These are phyloP conservation scores for Ophthalmolycus amberensis DNA, from an alignment of 2,113 vertebrate species.

Conservation along the genomic window DNA sequence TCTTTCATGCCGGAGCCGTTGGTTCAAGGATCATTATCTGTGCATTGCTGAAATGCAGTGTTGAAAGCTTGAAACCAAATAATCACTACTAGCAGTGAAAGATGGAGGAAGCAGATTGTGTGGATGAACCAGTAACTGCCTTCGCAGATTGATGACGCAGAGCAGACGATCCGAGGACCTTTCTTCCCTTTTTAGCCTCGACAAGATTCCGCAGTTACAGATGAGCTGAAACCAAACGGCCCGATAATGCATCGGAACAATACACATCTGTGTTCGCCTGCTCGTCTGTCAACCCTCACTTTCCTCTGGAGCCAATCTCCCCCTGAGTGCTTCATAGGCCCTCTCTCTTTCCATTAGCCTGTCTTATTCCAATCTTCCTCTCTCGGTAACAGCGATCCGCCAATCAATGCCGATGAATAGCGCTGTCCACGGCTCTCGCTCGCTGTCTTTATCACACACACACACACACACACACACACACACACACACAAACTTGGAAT, in stretches of 20 bases:
- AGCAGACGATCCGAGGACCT: not conserved
- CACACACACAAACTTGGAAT: not conserved
- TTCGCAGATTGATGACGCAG: not conserved
- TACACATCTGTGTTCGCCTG: not conserved
- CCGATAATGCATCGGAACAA: constrained; percentile 37
- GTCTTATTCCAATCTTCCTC: constrained; percentile 25
- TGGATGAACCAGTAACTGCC: not conserved
- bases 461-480: constrained; percentile 16
- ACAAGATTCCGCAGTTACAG: constrained; percentile 7
- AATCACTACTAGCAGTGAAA: not conserved
- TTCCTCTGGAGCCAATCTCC: constrained; percentile 6
- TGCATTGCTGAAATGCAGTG: not conserved
- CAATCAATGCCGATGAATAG: constrained; percentile 72
- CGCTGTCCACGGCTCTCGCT: constrained; percentile 15
- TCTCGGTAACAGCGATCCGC: constrained; percentile 39
- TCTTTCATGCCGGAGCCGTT: not conserved
- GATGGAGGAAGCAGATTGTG: not conserved
- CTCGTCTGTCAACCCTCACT: not conserved
- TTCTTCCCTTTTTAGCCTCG: not conserved
- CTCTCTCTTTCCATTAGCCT: constrained; percentile 44
- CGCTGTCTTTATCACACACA: not conserved
- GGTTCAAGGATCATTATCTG: not conserved
- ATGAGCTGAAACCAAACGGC: constrained; percentile 18
- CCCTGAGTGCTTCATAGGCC: not conserved
- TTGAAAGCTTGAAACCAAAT: constrained; percentile 1